A percentile compares a stretch with the other conserved stretches of the same genome.
These are phyloP conservation scores for Venusia cambrica DNA, from an alignment of 2,888 invertebrate genomes.

Conservation along the genomic window DNA sequence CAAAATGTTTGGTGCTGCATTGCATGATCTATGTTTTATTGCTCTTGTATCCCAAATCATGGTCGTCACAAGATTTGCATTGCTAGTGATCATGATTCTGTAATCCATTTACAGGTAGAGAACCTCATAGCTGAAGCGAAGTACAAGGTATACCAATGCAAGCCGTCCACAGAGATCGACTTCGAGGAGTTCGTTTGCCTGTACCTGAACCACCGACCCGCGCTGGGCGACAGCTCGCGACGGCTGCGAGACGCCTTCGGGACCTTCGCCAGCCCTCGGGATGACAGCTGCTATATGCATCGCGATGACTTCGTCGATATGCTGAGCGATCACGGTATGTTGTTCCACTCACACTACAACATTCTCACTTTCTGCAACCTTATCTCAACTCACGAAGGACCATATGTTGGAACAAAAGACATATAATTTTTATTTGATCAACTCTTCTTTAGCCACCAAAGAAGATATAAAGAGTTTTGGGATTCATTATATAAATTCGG, in stretches of 20 bases:
- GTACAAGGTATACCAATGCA: conserved; percentile 71
- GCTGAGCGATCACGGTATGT: conserved; percentile 54
- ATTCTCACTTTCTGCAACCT: no score
- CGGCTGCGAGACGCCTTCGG: conserved; percentile 73
- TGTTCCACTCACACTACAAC: no score
- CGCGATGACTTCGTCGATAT: conserved; percentile 65
- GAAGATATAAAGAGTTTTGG: no score
- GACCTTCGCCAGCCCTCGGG: conserved; percentile 47
- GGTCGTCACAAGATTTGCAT: no score
- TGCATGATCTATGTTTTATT: no score
- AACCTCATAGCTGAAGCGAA: conserved; percentile 81
- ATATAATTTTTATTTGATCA: no score
- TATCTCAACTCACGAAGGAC: no score
- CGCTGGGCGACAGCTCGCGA: conserved; percentile 70
- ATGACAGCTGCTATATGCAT: conserved; percentile 41
- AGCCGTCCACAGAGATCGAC: conserved; percentile 76
- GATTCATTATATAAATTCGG: no score
- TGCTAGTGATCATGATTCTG: not conserved
- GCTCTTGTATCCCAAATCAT: no score
- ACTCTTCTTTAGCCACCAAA: no score
- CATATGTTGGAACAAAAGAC: no score
- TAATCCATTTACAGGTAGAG: conserved; percentile 67
- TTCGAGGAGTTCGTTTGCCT: conserved; percentile 85
- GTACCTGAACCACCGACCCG: conserved; percentile 85
- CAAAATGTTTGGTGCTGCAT: no score